A percentile compares a stretch with the other conserved stretches of the same genome.
Conservation (phyloP, 2,113 vertebrate genomes). For the Chlorodrepanis virens region DNA sequence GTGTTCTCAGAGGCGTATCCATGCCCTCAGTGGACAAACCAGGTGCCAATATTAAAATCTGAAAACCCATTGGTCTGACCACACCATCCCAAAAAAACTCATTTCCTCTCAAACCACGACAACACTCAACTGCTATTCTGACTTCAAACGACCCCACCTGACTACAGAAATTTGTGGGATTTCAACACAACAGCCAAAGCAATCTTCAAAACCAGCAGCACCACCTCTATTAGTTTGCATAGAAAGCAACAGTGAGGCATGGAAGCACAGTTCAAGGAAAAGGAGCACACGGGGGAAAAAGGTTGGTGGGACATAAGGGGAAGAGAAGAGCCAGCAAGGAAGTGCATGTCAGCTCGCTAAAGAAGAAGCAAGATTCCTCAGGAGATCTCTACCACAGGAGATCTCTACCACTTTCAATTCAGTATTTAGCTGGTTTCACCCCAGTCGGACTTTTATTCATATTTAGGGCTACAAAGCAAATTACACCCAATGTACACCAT, state of each 20-base stretch:
- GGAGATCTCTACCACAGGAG: background rate
- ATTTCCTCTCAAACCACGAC: no score
- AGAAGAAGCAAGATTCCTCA: background rate
- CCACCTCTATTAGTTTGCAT: background rate
- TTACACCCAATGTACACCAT: background rate
- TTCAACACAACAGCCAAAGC: background rate
- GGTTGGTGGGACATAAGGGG: background rate
- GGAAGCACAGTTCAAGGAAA: background rate
- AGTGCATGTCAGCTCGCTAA: accelerated
- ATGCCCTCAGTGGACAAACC: no score
- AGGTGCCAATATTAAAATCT: no score
- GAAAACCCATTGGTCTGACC: no score
- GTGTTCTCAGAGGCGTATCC: no score
- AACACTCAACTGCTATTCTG: background rate
- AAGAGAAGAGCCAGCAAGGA: background rate
- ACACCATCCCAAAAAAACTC: no score
- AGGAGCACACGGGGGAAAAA: background rate
- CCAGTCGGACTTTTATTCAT: background rate
- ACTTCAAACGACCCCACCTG: background rate
- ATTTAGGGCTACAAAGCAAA: background rate
- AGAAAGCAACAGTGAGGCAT: background rate
- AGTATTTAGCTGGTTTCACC: background rate
- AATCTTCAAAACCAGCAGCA: background rate
- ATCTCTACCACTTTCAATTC: background rate
- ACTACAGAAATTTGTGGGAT: background rate